Base-by-base conservation (phyloP, 2,888 invertebrate genomes). In the Lochmaea capreae region DNA sequence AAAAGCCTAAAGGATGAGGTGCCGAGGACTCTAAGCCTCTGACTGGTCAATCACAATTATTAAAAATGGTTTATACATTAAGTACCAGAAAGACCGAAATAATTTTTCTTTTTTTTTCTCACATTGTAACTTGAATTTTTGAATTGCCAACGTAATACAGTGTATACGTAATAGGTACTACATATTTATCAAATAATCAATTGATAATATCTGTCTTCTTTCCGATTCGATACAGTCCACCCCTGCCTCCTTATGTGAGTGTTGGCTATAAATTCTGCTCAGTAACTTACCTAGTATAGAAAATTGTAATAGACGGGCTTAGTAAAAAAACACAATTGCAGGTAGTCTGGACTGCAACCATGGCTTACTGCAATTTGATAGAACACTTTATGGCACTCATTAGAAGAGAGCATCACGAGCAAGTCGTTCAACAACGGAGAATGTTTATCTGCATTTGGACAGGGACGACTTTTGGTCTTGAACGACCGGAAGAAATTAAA, bases 381-480 rank as follows among this genome's bases (percentile, higher is more conserved):
- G 79, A 80, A 79, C 81, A 83, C 78, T 82, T 83, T 82, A 83
- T 83, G 80, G 81, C 79, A 75, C 82, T 81, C 82, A 83, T 83
- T 82, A 83, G 81, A 82, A 78, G 75, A 74, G 78, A 80, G 80
- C 80, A 82, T 83, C 81, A 83, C 83, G 82, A 82, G 70, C 68
- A 73, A 78, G 76, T 72, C 78, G 77, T 80, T 80, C 77, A 76
- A 78, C 74, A 79, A 76, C 76, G 79, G 72, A 71, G 75, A 78
- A 78, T 77, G 79, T 82, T 83, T 81, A 83, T 83, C 83, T 82
- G 81, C 81, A 81, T 84, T 81, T 81, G n/a, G n/a, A 33, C 71
- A 71, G 67, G 71, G 65, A 33, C 63, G 70, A 46, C 58, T 65
- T 39, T 58, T 18, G 62, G 8, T 42, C 18, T 33, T 10, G 8